phyloP scores from a whole-genome alignment of 1,140 invertebrate species.

The Pemphigus obesinymphae region DNA sequence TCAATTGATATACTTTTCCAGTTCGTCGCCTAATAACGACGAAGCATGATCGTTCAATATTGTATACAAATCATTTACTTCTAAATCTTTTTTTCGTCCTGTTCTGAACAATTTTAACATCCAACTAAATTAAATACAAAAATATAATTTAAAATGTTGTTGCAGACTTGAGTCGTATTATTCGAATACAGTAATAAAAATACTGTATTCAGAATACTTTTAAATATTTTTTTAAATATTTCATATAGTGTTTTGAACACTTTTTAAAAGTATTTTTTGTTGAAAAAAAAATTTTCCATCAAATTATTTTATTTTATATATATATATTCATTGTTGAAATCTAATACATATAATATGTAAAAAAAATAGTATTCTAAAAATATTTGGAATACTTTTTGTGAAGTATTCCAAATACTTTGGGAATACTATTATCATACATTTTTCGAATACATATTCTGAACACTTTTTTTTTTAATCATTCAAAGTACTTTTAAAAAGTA shows the following conservation, averaged over 20 bases:
- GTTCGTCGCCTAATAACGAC: slow-evolving; percentile 55
- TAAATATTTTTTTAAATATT: neutral
- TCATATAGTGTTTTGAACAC: neutral
- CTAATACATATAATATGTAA: too few species aligned
- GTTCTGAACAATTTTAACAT: slow-evolving; percentile 62
- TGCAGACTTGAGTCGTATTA: too few species aligned
- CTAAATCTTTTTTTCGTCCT: slow-evolving; percentile 63
- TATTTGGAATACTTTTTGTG: too few species aligned
- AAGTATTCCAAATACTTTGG: too few species aligned
- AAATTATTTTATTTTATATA: neutral
- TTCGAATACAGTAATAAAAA: neutral
- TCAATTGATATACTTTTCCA: slow-evolving; percentile 50
- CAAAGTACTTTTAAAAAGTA: neutral
- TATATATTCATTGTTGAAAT: too few species aligned
- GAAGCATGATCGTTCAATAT: slow-evolving; percentile 62
- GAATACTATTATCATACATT: too few species aligned
- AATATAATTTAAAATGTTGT: neutral
- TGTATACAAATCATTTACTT: slow-evolving; percentile 63
- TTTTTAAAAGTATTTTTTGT: neutral
- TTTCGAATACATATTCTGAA: too few species aligned
- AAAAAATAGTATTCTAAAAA: too few species aligned
- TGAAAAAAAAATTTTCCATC: neutral
- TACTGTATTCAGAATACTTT: neutral
- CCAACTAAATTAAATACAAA: slow-evolving; percentile 55
- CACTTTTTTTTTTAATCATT: neutral